Percentiles rank a stretch among this genome's conserved stretches.
These are phyloP conservation scores for Copsychus sechellarum DNA, from an alignment of 2,113 vertebrate species.

Conservation along the genomic window DNA sequence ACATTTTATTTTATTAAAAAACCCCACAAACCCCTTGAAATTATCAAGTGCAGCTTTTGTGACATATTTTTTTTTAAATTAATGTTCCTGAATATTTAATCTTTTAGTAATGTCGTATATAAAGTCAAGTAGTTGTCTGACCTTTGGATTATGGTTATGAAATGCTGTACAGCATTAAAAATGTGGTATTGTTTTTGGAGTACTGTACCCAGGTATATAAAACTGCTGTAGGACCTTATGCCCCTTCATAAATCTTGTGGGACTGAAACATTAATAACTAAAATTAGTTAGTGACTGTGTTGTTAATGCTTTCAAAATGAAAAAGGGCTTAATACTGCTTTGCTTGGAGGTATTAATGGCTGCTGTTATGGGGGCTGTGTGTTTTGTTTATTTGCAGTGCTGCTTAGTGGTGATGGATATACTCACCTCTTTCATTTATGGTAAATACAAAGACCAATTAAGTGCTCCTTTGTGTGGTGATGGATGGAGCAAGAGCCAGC, in stretches of 20 bases:
- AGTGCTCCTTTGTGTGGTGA: constrained; percentile 26
- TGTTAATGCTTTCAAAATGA: constrained; percentile 17
- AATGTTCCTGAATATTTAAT: neutral
- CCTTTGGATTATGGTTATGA: neutral
- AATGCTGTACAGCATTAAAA: neutral
- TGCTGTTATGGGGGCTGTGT: neutral
- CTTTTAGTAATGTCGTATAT: neutral
- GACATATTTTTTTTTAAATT: neutral
- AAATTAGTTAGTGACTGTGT: neutral
- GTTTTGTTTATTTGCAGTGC: neutral
- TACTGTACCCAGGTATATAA: neutral
- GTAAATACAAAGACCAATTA: constrained; percentile 48
- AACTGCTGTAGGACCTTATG: neutral
- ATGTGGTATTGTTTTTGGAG: neutral
- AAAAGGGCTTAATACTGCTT: neutral
- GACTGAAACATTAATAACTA: neutral
- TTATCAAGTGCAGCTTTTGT: neutral
- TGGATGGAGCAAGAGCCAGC: neutral
- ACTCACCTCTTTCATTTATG: constrained; percentile 8
- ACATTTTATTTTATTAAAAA: neutral
- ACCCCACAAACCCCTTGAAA: neutral
- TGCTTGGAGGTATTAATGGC: neutral
- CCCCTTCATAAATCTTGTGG: neutral
- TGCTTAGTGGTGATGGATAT: constrained; percentile 41
- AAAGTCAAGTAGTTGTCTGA: neutral